Conservation (phyloP, 2,797 vertebrate species). For the Neosilurus mollespiculum region DNA sequence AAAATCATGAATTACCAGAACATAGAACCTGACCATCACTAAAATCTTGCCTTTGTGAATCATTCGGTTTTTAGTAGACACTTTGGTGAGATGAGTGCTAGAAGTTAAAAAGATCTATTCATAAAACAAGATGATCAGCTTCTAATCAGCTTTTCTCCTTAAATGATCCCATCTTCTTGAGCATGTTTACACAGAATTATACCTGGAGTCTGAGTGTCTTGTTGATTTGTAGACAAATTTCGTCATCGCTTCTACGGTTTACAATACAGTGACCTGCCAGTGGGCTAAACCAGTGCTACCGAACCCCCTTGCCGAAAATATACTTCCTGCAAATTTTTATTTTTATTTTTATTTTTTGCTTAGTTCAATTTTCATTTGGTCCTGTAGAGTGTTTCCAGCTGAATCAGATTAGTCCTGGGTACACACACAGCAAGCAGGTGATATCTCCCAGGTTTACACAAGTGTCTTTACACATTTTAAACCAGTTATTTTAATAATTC, state of each 20-base stretch:
- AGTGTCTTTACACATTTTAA: background rate
- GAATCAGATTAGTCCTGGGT: background rate
- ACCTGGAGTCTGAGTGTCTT: background rate
- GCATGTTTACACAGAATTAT: conserved; percentile 27
- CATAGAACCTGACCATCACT: background rate
- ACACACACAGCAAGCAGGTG: background rate
- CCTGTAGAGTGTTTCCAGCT: background rate
- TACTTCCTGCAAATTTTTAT: background rate
- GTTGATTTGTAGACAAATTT: background rate
- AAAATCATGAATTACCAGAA: background rate
- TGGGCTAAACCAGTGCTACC: background rate
- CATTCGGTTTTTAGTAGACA: background rate
- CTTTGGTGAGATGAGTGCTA: background rate
- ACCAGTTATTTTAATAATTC: background rate
- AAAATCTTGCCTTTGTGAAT: background rate
- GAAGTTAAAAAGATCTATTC: background rate
- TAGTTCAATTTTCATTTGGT: background rate
- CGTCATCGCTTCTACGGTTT: background rate
- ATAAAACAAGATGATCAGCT: background rate
- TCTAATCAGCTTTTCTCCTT: conserved; percentile 28
- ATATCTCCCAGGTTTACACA: background rate
- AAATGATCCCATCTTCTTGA: conserved; percentile 37
- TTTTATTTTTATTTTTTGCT: background rate
- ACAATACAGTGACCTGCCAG: background rate
- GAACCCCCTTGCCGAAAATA: background rate